Evolutionary conservation across 2,113 vertebrate genomes (phyloP).

Genomic region (Melierax canorus): DNA sequence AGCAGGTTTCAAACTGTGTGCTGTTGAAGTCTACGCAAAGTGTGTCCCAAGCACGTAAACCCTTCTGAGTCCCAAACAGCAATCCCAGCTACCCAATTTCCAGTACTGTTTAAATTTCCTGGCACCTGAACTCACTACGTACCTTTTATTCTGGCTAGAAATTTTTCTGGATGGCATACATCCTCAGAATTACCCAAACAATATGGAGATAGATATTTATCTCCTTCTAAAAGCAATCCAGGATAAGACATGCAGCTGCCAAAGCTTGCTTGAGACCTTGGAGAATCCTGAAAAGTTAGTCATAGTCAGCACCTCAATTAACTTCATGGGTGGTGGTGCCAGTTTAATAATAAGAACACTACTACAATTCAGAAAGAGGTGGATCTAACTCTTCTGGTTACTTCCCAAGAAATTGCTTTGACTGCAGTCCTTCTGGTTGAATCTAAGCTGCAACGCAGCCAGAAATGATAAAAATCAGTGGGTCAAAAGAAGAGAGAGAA

Average conservation of each 20-base stretch:
- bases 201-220: neutral
- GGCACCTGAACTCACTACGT: neutral
- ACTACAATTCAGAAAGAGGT: neutral
- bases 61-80: neutral
- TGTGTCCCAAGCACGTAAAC: neutral
- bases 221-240: neutral
- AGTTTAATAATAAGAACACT: constrained; percentile 32
- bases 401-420: constrained; percentile 19
- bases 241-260: neutral
- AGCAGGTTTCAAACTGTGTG: neutral
- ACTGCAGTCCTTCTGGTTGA: neutral
- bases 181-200: neutral
- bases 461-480: neutral
- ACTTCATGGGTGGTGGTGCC: constrained; percentile 58
- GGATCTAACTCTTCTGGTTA: neutral
- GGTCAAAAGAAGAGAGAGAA: neutral
- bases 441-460: neutral
- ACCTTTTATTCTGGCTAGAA: neutral
- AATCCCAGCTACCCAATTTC: neutral
- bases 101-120: neutral
- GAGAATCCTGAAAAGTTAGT: constrained; percentile 52
- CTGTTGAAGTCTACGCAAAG: neutral
- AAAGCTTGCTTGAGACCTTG: constrained; percentile 25
- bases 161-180: neutral
- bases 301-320: constrained; percentile 43